Conservation (phyloP, 2,797 vertebrate species). For the Manis pentadactyla region DNA sequence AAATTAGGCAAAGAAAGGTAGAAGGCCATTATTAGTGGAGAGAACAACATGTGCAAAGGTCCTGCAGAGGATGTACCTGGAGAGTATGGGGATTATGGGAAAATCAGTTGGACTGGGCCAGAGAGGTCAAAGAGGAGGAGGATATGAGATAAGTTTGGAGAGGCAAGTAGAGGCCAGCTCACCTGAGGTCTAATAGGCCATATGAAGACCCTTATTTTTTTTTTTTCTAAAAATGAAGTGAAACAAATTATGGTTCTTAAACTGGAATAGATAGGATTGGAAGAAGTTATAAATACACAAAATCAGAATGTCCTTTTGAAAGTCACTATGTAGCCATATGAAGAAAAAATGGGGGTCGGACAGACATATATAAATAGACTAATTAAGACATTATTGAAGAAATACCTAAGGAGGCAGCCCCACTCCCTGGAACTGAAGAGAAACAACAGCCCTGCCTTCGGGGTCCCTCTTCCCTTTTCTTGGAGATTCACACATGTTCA, state of each 20-base stretch:
- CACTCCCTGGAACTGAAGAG: neutral
- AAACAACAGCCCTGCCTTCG: neutral
- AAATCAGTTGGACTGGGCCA: neutral
- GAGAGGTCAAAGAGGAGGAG: neutral
- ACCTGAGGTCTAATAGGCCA: slow-evolving; percentile 76
- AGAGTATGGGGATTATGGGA: neutral
- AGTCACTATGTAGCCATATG: neutral
- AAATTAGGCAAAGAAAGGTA: neutral
- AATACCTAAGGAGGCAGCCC: neutral
- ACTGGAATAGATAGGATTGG: too few relatives aligned
- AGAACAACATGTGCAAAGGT: neutral
- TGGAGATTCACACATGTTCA: neutral
- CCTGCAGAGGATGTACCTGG: neutral
- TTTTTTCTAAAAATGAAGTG: neutral
- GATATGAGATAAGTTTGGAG: neutral
- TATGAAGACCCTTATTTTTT: slow-evolving; percentile 80
- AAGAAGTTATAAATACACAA: neutral
- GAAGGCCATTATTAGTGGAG: neutral
- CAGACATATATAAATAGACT: neutral
- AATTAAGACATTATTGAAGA: neutral
- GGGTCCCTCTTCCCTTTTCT: neutral
- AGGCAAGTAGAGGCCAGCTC: neutral
- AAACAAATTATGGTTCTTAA: neutral
- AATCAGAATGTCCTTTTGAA: neutral
- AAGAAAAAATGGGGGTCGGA: neutral